A percentile compares a stretch with the other conserved stretches of the same genome.
Evolutionary conservation across 1,140 invertebrate species (phyloP).

Genomic region (Cecropterus lyciades): DNA sequence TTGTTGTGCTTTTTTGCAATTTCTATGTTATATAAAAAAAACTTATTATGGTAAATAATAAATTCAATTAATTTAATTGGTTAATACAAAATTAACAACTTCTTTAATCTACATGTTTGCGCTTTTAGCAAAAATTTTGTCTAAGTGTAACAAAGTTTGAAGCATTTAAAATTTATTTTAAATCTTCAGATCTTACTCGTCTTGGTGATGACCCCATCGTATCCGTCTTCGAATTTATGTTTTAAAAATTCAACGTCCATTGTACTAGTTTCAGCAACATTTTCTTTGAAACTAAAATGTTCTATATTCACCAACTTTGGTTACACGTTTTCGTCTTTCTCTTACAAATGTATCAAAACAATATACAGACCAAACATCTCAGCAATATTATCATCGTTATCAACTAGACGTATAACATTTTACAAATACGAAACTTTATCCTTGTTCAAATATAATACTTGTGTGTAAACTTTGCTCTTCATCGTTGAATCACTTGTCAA

Average conservation of each 20-base stretch:
- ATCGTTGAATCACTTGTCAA: slow-evolving; percentile 21
- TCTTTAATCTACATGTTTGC: too few species aligned
- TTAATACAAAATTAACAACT: too few species aligned
- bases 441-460: slow-evolving; percentile 42
- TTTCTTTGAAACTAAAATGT: slow-evolving; percentile 10
- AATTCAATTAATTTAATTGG: too few species aligned
- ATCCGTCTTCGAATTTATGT: slow-evolving; percentile 62
- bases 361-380: slow-evolving; percentile 37
- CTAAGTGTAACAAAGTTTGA: neutral
- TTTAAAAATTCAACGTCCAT: slow-evolving; percentile 74
- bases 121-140: too few species aligned
- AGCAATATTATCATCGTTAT: slow-evolving; percentile 39
- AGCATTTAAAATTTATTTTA: slow-evolving; percentile 10
- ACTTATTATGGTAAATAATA: too few species aligned
- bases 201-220: slow-evolving; percentile 63
- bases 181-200: slow-evolving; percentile 62
- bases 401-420: slow-evolving; percentile 36
- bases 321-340: slow-evolving; percentile 17
- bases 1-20: too few species aligned
- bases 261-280: slow-evolving; percentile 12
- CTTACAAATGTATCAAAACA: slow-evolving; percentile 27
- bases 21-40: too few species aligned
- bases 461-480: slow-evolving; percentile 32
- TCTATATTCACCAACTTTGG: neutral
- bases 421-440: slow-evolving; percentile 44